Conservation (phyloP, 2,113 vertebrate species). For the Hemiprocne comata region DNA sequence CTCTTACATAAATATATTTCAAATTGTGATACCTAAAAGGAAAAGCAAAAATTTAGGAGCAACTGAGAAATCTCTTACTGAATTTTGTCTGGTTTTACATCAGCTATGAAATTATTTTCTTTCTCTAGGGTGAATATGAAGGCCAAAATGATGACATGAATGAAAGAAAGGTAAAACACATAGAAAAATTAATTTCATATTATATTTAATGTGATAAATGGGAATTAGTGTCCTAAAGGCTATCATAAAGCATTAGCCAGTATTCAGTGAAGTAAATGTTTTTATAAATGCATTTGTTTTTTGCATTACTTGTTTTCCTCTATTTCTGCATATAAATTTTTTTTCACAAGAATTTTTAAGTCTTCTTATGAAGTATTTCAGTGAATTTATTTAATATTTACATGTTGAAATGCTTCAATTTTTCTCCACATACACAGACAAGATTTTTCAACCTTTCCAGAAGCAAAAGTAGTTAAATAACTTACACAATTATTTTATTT, state of each 20-base stretch:
- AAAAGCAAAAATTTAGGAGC: neutral
- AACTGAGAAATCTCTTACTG: neutral
- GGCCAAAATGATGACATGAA: conserved; percentile 83
- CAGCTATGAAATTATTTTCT: neutral
- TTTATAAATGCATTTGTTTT: neutral
- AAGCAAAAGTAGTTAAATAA: neutral
- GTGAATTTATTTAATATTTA: neutral
- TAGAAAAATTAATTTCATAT: neutral
- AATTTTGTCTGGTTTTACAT: neutral
- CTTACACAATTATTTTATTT: neutral
- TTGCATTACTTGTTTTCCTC: neutral
- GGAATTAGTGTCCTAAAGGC: neutral
- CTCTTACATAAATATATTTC: neutral
- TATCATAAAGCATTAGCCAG: neutral
- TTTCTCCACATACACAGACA: neutral
- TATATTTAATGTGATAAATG: neutral
- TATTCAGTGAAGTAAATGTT: neutral
- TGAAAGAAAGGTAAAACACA: conserved; percentile 89
- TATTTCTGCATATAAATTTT: neutral
- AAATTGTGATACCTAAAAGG: neutral
- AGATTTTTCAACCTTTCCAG: neutral
- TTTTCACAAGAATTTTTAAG: neutral
- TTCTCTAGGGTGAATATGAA: conserved; percentile 87
- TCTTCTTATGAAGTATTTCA: neutral
- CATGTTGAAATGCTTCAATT: neutral